Conservation (phyloP, 2,888 invertebrate species). For the Unio delphinus region DNA sequence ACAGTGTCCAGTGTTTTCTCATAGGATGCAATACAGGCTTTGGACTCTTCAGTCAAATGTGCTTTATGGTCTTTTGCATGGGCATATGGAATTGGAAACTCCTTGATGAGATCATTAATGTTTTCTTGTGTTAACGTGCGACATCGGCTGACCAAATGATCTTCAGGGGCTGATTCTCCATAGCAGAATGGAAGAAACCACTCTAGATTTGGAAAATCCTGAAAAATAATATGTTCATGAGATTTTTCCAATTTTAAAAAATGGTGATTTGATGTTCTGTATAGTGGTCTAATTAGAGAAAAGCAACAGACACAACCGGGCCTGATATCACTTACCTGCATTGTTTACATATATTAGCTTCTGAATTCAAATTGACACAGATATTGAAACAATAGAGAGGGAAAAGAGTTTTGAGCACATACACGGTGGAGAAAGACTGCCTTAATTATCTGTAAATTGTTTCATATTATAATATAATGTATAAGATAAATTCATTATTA, state of each 20-base stretch:
- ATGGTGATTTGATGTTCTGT: no score
- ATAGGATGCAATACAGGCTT: constrained; percentile 59
- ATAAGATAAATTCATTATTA: no score
- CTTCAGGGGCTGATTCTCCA: constrained; percentile 62
- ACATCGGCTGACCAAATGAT: constrained; percentile 53
- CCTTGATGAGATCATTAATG: constrained; percentile 63
- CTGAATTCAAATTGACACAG: no score
- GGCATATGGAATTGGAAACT: constrained; percentile 64
- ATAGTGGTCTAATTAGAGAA: background rate
- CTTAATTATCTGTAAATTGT: no score
- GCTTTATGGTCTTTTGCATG: constrained; percentile 53
- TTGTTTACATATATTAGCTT: no score
- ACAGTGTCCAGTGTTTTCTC: constrained; percentile 61
- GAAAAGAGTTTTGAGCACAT: no score
- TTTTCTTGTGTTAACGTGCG: constrained; percentile 57
- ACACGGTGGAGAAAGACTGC: no score
- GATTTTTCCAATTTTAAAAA: background rate
- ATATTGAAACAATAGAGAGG: no score
- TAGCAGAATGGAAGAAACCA: constrained; percentile 70
- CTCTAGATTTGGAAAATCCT: constrained; percentile 66
- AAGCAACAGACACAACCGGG: no score
- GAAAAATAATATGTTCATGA: constrained; percentile 9
- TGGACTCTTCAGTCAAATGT: constrained; percentile 59
- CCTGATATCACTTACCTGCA: no score
- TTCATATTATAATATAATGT: no score